phyloP scores from a whole-genome alignment of 2,113 vertebrate species.

The Calidris pugnax region DNA sequence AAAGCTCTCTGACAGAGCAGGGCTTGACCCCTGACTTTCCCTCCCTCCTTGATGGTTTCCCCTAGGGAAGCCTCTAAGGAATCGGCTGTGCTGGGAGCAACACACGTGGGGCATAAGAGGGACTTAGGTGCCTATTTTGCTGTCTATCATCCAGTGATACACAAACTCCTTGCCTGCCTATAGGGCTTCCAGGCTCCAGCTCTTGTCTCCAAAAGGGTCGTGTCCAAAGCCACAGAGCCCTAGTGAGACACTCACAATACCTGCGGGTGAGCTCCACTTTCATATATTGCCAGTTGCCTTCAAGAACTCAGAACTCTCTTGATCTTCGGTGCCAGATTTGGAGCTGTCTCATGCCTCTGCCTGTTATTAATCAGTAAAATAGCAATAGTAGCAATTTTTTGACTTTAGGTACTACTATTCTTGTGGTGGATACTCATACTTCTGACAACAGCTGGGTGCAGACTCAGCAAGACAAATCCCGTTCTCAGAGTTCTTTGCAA shows the following conservation, averaged over 20 bases:
- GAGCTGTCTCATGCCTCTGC: neutral
- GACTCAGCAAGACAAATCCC: neutral
- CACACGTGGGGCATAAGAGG: fast-evolving
- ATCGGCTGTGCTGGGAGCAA: too few relatives aligned
- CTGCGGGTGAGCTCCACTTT: neutral
- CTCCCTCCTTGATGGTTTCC: neutral
- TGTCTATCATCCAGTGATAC: neutral
- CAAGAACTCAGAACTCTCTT: neutral
- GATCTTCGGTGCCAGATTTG: neutral
- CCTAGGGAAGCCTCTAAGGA: neutral
- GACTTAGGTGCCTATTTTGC: neutral
- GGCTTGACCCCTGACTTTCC: neutral
- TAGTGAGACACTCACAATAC: neutral
- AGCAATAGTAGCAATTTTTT: neutral
- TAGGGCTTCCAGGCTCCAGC: neutral
- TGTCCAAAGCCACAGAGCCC: neutral
- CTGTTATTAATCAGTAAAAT: neutral
- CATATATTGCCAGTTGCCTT: neutral
- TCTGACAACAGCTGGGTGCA: neutral
- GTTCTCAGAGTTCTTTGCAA: neutral
- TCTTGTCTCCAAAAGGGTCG: neutral
- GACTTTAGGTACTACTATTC: neutral
- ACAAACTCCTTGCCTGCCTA: neutral
- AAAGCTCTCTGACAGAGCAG: neutral
- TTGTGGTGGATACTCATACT: neutral